A percentile compares a stretch with the other conserved stretches of the same genome.
Conservation (phyloP, 2,797 vertebrate genomes). For the Sebastolobus alascanus region DNA sequence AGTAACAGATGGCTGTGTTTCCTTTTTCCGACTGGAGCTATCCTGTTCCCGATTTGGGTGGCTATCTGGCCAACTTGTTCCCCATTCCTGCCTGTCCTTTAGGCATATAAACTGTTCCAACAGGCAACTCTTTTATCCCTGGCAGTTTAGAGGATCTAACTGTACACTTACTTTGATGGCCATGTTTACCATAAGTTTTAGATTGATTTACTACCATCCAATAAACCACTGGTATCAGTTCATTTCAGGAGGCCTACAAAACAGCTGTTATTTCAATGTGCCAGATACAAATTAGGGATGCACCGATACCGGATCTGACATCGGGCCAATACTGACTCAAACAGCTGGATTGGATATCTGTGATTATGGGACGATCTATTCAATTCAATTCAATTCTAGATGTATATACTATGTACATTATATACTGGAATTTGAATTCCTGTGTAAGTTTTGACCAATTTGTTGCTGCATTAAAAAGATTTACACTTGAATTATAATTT, state of each 20-base stretch:
- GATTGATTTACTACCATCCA: background rate
- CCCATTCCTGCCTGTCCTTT: background rate
- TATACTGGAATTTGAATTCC: too few species aligned
- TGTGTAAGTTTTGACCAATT: too few species aligned
- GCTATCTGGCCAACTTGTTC: background rate
- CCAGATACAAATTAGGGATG: too few species aligned
- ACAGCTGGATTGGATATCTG: too few species aligned
- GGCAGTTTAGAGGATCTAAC: background rate
- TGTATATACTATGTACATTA: too few species aligned
- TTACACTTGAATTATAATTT: too few species aligned
- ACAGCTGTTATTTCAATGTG: too few species aligned
- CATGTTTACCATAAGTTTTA: background rate
- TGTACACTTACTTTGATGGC: background rate
- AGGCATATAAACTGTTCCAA: background rate
- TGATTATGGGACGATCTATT: too few species aligned
- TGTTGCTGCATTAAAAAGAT: too few species aligned
- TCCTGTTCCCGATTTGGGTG: background rate
- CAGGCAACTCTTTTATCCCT: background rate
- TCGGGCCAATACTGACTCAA: too few species aligned
- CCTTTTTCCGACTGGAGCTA: conserved; percentile 9
- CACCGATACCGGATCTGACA: too few species aligned
- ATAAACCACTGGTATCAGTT: background rate
- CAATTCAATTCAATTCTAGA: too few species aligned
- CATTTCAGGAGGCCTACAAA: background rate
- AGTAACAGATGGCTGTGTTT: conserved; percentile 26